These are phyloP conservation scores for Synergus umbraculus DNA, from an alignment of 2,888 invertebrate species.

Conservation along the genomic window DNA sequence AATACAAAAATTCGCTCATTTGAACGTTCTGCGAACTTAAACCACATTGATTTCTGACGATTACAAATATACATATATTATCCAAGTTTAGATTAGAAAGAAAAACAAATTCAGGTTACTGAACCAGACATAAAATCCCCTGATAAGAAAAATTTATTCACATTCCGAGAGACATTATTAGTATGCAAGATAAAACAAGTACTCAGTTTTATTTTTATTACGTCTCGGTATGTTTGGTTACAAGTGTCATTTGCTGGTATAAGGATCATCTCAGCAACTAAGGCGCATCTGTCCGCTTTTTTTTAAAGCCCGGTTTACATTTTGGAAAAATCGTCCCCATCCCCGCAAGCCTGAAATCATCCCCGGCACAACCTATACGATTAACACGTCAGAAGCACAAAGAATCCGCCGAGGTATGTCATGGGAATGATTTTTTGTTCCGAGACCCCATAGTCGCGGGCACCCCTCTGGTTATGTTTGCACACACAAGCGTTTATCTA, in stretches of 20 bases:
- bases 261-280: background rate
- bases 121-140: background rate
- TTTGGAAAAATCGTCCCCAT: conserved; percentile 28
- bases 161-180: background rate
- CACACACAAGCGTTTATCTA: conserved; percentile 67
- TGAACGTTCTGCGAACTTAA: too few relatives aligned
- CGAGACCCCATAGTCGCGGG: conserved; percentile 45
- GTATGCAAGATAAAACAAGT: background rate
- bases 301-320: background rate
- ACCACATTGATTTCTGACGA: too few relatives aligned
- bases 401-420: conserved; percentile 64
- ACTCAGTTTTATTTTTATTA: conserved; percentile 6
- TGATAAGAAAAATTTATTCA: background rate
- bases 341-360: conserved; percentile 29
- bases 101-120: background rate
- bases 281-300: conserved; percentile 34
- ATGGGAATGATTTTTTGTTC: conserved; percentile 66
- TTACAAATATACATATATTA: too few relatives aligned
- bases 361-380: conserved; percentile 63
- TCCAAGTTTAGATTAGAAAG: too few relatives aligned
- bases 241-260: conserved; percentile 18
- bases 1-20: too few relatives aligned
- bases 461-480: conserved; percentile 67
- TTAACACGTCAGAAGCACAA: conserved; percentile 72
- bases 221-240: background rate